phyloP scores from a whole-genome alignment of 2,888 invertebrate species.

The Alviniconcha strummeri region DNA sequence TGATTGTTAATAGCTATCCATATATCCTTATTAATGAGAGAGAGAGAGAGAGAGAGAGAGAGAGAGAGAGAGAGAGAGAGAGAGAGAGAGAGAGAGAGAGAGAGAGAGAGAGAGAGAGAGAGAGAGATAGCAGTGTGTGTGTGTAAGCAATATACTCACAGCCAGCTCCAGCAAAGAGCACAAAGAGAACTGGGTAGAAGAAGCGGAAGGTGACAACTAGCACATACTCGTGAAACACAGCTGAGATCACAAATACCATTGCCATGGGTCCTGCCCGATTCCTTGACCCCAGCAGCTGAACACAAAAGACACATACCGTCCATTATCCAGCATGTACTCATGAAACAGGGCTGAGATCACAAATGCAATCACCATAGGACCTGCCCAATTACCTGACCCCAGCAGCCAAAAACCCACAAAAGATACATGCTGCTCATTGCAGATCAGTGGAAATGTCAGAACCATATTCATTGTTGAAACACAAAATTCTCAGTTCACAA shows the following conservation, averaged over 20 bases:
- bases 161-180: constrained; percentile 85
- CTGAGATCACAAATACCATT: constrained; percentile 86
- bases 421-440: too few relatives aligned
- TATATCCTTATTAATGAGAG: too few relatives aligned
- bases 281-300: constrained; percentile 55
- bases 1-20: too few relatives aligned
- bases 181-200: constrained; percentile 90
- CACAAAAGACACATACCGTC: neutral
- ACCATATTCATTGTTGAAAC: too few relatives aligned
- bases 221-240: constrained; percentile 91
- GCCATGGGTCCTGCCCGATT: constrained; percentile 76
- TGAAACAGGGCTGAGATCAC: constrained; percentile 89
- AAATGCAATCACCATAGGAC: constrained; percentile 82
- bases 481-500: too few relatives aligned
- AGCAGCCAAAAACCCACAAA: constrained; percentile 39
- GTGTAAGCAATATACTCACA: constrained; percentile 59
- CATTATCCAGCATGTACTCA: constrained; percentile 83
- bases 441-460: too few relatives aligned
- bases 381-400: constrained; percentile 58
- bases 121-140: too few relatives aligned
- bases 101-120: too few relatives aligned
- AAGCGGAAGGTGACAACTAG: constrained; percentile 86
- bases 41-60: too few relatives aligned
- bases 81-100: too few relatives aligned
- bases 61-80: too few relatives aligned